Percentiles rank a stretch among this genome's conserved stretches.
These are phyloP conservation scores for Vimba vimba DNA, from an alignment of 2,113 vertebrate genomes.

Conservation along the genomic window DNA sequence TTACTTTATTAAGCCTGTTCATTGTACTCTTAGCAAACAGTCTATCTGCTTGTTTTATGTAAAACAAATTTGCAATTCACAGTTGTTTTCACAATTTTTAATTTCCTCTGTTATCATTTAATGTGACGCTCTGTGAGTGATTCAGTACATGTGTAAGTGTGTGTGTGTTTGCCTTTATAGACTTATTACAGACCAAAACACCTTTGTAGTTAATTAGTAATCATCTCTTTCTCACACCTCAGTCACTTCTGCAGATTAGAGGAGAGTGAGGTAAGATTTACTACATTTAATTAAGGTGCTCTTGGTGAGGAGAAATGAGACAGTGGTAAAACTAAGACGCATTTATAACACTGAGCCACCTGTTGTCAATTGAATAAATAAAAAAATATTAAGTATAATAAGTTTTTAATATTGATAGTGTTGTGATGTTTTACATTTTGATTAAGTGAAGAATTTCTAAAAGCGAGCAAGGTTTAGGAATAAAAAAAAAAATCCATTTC, in stretches of 20 bases:
- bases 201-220: not conserved
- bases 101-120: constrained; percentile 18
- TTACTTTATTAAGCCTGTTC: not conserved
- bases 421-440: too few species aligned
- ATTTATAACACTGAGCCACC: not conserved
- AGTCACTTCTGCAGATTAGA: not conserved
- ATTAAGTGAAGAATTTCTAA: too few species aligned
- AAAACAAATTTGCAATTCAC: not conserved
- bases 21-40: constrained; percentile 2
- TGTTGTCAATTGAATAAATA: not conserved
- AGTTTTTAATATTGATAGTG: not conserved
- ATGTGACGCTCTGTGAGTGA: not conserved
- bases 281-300: not conserved
- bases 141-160: not conserved
- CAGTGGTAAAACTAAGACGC: not conserved
- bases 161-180: constrained; percentile 7
- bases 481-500: not conserved
- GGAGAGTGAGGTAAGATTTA: not conserved
- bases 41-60: constrained; percentile 3
- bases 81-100: not conserved
- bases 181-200: not conserved
- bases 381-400: not conserved
- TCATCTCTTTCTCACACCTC: not conserved
- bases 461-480: too few species aligned
- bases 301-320: not conserved